Evolutionary conservation across 2,797 vertebrate genomes (phyloP).

Genomic region (Microctenopoma stevenorrisi): DNA sequence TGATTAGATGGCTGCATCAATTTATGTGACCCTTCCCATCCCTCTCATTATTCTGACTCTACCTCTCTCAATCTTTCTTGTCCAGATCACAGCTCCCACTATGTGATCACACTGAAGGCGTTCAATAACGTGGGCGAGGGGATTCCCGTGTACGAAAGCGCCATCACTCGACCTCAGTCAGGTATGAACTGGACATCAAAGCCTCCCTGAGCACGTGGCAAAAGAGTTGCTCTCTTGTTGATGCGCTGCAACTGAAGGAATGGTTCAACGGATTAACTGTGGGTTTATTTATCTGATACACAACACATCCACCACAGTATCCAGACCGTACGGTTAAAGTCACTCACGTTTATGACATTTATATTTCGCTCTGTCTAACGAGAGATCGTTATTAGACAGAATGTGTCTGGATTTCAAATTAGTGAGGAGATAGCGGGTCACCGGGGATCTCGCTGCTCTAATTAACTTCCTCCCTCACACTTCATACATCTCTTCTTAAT

Average conservation of each 20-base stretch:
- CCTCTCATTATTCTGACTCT: constrained; percentile 12
- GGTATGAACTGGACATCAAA: constrained; percentile 64
- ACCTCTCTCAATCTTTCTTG: neutral
- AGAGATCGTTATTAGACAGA: constrained; percentile 50
- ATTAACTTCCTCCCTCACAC: constrained; percentile 46
- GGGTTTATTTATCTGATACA: neutral
- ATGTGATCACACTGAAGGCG: constrained; percentile 97
- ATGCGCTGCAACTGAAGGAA: neutral
- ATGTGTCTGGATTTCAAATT: constrained; percentile 63
- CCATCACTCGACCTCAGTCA: constrained; percentile 93
- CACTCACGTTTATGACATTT: constrained; percentile 30
- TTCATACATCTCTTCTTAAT: constrained; percentile 42
- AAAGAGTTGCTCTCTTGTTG: neutral
- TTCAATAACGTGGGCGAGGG: constrained; percentile 97
- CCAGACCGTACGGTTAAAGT: neutral
- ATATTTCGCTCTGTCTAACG: constrained; percentile 38
- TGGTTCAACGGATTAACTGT: neutral
- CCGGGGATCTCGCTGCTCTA: constrained; percentile 37
- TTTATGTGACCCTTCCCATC: constrained; percentile 34
- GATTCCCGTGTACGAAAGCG: constrained; percentile 97
- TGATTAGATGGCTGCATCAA: constrained; percentile 71
- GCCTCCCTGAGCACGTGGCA: neutral
- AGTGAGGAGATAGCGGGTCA: constrained; percentile 48
- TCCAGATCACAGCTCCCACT: constrained; percentile 95
- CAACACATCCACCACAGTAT: neutral